Evolutionary conservation across 2,113 vertebrate species (phyloP), one percentile per base, ranked within the genome.

Genomic region (Progne subis): DNA sequence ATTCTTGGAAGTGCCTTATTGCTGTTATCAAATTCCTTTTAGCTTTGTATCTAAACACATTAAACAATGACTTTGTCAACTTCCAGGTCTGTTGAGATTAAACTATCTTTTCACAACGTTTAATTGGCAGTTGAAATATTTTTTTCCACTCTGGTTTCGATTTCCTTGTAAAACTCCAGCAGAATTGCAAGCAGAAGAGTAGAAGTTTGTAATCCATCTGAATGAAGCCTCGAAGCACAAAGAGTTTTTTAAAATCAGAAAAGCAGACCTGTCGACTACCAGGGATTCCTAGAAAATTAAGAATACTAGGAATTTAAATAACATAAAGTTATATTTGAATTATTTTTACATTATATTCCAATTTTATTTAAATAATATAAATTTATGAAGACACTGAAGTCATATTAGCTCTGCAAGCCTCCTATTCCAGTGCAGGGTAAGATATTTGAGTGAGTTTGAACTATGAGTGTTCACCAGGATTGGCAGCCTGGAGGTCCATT

Each of bases 21-120:
- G 91, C 85, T 94, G 79, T 93, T 97, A 94, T 97, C 93, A 95
- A 87, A 96, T 97, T 97, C 92, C 93, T 97, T 94, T 96, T 92
- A 85, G 91, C 92, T 94, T 91, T 97, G 56, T 94, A 94, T 91
- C 95, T 91, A 96, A 98, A 93, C 81, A 83, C 77, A 96, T 97
- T 96, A 97, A 98, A 90, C 79, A 92, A 95, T 95, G 95, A 94
- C 92, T 97, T 97, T 96, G 96, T 97, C 97, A 97, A 95, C 95
- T 95, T 43, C 29, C 75, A 96, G 88, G 90, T 94, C 96, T 11
- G 0, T 49, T 31, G 97, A 94, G 97, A 98, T 97, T 96, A 97
- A 97, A 95, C 78, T 93, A 37, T 88, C 67, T 91, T 97, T 97
- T 96, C 86, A 88, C 15, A n/a, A 74, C 5, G 24, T 83, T 92